Base-by-base conservation (phyloP, 2,797 vertebrate species). In the Gymnocypris eckloni region DNA sequence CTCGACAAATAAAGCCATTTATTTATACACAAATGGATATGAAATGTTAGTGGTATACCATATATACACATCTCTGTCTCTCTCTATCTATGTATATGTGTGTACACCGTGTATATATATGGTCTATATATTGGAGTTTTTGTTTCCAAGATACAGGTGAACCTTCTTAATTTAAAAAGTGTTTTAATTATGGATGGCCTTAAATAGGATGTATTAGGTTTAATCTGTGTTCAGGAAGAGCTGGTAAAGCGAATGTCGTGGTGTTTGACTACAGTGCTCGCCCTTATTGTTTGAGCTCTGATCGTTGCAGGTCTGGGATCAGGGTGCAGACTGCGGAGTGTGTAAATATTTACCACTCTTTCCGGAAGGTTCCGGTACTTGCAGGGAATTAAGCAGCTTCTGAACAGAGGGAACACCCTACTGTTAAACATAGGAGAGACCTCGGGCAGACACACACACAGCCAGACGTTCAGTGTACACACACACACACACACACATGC, bases 301-400 rank as follows among this genome's bases (percentile, higher is more conserved):
- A 69, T 69, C 48, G 9, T 67, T 52, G 72, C 43, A 81, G 71
- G 73, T 83, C 25, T 78, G 25, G 45, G 67, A 87, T 85, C 67
- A 69, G 84, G 69, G 37, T 15, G 45, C 41, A 25, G 77, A 85
- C 28, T 15, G 45, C 41, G 33, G 77, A 85, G 56, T 85, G 85
- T 52, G 93, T 95, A 95, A 97, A 96, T 96, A 95, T 96, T 97
- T 94, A 94, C 93, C 91, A 89, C 75, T 82, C 87, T 91, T 90
- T 67, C 82, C 86, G 8, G 75, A 90, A 90, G 89, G 91, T 87
- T 90, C 91, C 85, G 84, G 88, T 87, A 89, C 87, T 91, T 75
- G 89, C 66, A 75, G 90, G 89, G 93, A 90, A 91, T 91, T 91
- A 90, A 87, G 33, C 52, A 81, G 86, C 86, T 92, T 92, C 85